A percentile compares a stretch with the other conserved stretches of the same genome.
phyloP scores from a whole-genome alignment of 2,797 vertebrate species.

The Myotis daubentonii region DNA sequence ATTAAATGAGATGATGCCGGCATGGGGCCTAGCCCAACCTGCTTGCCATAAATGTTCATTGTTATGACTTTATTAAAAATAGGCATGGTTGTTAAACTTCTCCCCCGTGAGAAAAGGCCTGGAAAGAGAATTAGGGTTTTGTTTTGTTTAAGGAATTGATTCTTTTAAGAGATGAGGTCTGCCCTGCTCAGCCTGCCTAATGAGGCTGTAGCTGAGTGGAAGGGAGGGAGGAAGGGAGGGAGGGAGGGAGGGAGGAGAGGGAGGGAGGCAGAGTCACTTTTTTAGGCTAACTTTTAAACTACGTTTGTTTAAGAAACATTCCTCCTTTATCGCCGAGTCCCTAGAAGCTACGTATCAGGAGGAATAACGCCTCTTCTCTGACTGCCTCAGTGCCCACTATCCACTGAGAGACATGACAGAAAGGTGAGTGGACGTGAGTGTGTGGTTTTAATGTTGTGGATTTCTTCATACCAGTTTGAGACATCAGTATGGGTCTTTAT shows the following conservation, averaged over 20 bases:
- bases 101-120: not conserved
- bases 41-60: not conserved
- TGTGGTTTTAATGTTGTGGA: not conserved
- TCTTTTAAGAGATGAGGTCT: constrained; percentile 4
- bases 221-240: too few relatives aligned
- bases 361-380: not conserved
- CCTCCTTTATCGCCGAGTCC: not conserved
- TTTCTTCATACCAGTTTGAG: not conserved
- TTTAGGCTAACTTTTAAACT: constrained; percentile 11
- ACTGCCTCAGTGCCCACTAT: not conserved
- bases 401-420: constrained; percentile 13
- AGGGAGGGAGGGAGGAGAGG: too few relatives aligned
- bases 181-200: not conserved
- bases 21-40: not conserved
- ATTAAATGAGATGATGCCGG: not conserved
- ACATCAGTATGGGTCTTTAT: not conserved
- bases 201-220: not conserved
- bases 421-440: not conserved
- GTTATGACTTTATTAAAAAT: constrained; percentile 28
- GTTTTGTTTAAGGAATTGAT: not conserved
- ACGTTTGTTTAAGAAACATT: not conserved
- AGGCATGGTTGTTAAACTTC: not conserved
- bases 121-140: constrained; percentile 1
- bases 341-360: not conserved
- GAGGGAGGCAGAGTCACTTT: not conserved